Base-by-base conservation (phyloP, 2,888 invertebrate genomes). In the Acleris holmiana region DNA sequence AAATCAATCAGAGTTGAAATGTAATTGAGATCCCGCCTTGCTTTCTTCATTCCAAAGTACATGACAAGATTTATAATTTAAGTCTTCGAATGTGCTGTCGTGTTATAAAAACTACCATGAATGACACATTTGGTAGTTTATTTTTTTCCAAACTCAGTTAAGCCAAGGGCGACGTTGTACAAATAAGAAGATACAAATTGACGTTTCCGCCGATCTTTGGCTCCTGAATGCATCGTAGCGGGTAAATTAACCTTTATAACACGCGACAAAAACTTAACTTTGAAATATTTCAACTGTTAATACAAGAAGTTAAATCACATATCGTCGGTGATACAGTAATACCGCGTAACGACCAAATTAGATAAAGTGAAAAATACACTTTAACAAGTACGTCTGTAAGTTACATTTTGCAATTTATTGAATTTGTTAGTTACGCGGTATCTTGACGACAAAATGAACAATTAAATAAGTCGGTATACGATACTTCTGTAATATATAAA, bases 101-200 rank as follows among this genome's bases (percentile, higher is more conserved):
- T 46, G 13, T 23, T 57, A 59, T 23, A 65, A 65, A 65, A 59
- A 65, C 59, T 59, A 49, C 49, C 59, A 49, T n/a, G 49, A 54
- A 25, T 53, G 40, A 48, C 58, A 53, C 61, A 61, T 63, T 63
- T 58, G 53, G 63, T 41, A 19, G 40, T 21, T 49, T 57, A 47
- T 6, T 25, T 54, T 64, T 64, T 64, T 48, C 54, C 35, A 19
- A 49, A 41, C 44, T 19, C 61, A 49, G 18, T 59, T 62, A 68
- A 67, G 66, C 62, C 60, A 47, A 61, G 71, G 70, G 69, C 69
- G 70, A 68, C 68, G 62, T 69, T 67, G 68, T 55, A 70, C 68
- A 72, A 73, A 74, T 70, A 74, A 75, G 73, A 75, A 75, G 69
- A 72, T 70, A 76, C 75, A 74, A 76, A 76, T 75, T 74, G 76